Percentiles rank a stretch among this genome's conserved stretches.
phyloP scores from a whole-genome alignment of 2,113 vertebrate genomes.

The Ranitomeya variabilis region DNA sequence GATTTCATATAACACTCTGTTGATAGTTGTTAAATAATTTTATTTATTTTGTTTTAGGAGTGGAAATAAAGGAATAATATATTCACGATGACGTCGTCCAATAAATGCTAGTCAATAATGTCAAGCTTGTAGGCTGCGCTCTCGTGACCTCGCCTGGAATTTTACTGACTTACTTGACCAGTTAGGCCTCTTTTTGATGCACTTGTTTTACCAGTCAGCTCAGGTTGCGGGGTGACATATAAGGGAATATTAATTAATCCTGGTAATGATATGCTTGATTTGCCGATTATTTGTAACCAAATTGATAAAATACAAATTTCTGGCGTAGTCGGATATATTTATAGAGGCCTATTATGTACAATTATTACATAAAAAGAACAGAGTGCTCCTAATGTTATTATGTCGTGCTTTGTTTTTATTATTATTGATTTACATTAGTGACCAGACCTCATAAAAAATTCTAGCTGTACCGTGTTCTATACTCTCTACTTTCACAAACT shows the following conservation, averaged over 20 bases:
- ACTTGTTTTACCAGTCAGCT: conserved; percentile 9
- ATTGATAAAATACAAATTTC: not conserved
- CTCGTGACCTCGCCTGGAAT: not conserved
- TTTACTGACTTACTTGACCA: conserved; percentile 20
- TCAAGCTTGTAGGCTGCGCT: not conserved
- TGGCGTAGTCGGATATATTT: no score
- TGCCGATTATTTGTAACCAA: not conserved
- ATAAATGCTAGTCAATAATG: conserved; percentile 1
- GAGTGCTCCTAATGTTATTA: not conserved
- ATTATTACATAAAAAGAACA: not conserved
- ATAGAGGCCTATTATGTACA: not conserved
- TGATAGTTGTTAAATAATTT: not conserved
- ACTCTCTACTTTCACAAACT: not conserved
- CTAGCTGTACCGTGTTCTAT: not conserved
- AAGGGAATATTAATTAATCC: not conserved
- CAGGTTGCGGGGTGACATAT: not conserved
- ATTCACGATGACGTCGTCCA: no score
- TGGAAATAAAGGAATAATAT: not conserved
- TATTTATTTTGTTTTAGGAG: no score
- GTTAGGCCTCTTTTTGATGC: conserved; percentile 19
- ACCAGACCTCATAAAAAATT: not conserved
- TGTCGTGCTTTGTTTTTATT: not conserved
- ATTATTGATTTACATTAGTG: conserved; percentile 21
- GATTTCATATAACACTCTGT: not conserved
- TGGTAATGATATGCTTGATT: not conserved